Percentiles rank a stretch among this genome's conserved stretches.
Conservation (phyloP, 2,888 invertebrate genomes). For the Axea sp. region DNA sequence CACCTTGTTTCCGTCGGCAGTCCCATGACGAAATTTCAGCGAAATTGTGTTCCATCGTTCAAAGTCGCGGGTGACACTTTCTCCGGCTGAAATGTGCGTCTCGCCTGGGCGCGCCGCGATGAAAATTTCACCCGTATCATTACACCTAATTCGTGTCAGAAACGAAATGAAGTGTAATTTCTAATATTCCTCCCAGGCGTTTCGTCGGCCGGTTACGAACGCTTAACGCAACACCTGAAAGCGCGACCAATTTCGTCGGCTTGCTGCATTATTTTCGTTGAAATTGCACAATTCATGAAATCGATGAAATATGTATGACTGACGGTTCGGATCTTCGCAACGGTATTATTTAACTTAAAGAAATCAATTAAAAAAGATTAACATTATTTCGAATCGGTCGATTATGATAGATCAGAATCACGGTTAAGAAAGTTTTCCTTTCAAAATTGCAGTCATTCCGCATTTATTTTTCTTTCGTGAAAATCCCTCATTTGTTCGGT, state of each 20-base stretch:
- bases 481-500: too few species aligned
- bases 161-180: conserved; percentile 44
- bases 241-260: conserved; percentile 16
- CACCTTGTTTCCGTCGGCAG: conserved; percentile 4
- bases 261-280: conserved; percentile 24
- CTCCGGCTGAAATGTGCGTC: conserved; percentile 31
- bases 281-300: conserved; percentile 9
- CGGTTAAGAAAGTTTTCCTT: too few species aligned
- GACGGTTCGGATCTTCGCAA: not conserved
- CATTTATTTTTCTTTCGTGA: too few species aligned
- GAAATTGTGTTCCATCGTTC: conserved; percentile 55
- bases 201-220: conserved; percentile 21
- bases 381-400: too few species aligned
- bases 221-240: conserved; percentile 32
- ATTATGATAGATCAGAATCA: too few species aligned
- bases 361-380: too few species aligned
- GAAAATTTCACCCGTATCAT: conserved; percentile 55
- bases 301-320: not conserved
- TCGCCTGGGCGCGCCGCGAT: conserved; percentile 35
- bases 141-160: conserved; percentile 51
- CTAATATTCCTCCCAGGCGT: conserved; percentile 21
- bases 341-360: too few species aligned
- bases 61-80: conserved; percentile 37
- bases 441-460: too few species aligned
- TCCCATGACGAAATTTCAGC: conserved; percentile 63